Conservation (phyloP, 2,113 vertebrate genomes). For the Diadophis punctatus region DNA sequence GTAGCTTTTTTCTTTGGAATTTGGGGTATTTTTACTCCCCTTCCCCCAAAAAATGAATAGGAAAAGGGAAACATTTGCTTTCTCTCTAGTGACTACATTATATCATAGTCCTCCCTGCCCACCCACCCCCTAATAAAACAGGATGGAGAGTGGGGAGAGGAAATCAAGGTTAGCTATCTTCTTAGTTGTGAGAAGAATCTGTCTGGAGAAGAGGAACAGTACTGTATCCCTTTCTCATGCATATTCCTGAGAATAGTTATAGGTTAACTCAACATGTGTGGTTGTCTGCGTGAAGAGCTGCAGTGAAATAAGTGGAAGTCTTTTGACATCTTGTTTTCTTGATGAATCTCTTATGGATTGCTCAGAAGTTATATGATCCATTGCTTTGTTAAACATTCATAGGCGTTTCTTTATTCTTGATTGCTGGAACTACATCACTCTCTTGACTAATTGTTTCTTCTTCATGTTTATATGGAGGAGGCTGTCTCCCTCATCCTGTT, state of each 20-base stretch:
- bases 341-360: background rate
- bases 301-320: background rate
- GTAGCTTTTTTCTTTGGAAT: background rate
- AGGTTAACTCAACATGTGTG: background rate
- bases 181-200: background rate
- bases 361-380: background rate
- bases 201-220: background rate
- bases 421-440: slow-evolving; percentile 1
- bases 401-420: background rate
- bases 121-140: background rate
- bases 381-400: background rate
- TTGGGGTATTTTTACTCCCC: background rate
- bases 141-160: background rate
- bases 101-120: background rate
- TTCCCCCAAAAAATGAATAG: background rate
- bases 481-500: background rate
- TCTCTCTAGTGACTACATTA: background rate
- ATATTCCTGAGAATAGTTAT: background rate
- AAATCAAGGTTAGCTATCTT: background rate
- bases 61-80: background rate
- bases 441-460: background rate
- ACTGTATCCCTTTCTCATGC: background rate
- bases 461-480: background rate
- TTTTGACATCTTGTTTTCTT: background rate
- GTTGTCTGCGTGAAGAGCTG: background rate